A percentile compares a stretch with the other conserved stretches of the same genome.
These are phyloP conservation scores for Collichthys lucidus DNA, from an alignment of 2,113 vertebrate genomes.

Conservation along the genomic window DNA sequence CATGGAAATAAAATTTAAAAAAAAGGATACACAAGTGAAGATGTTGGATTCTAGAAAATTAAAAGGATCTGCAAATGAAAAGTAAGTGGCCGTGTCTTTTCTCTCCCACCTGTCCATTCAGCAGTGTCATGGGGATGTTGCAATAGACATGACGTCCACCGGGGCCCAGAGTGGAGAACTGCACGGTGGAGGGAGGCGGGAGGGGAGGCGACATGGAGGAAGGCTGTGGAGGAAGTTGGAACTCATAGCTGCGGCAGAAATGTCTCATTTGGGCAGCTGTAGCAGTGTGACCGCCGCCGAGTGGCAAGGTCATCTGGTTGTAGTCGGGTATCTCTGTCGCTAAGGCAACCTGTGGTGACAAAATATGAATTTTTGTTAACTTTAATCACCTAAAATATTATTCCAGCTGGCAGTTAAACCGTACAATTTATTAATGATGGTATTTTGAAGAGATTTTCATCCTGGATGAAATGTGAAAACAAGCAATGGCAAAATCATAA, in stretches of 20 bases:
- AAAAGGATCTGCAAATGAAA: neutral
- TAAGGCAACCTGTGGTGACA: constrained; percentile 70
- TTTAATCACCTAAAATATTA: constrained; percentile 1
- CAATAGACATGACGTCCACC: constrained; percentile 91
- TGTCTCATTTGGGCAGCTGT: constrained; percentile 87
- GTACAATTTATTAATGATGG: neutral
- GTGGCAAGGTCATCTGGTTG: constrained; percentile 84
- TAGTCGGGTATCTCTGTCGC: constrained; percentile 86
- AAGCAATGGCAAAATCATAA: neutral
- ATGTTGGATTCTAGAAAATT: constrained; percentile 33
- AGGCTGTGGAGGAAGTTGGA: constrained; percentile 83
- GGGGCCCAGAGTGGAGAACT: constrained; percentile 87
- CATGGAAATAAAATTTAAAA: constrained; percentile 27
- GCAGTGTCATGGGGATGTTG: constrained; percentile 93
- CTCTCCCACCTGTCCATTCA: constrained; percentile 90
- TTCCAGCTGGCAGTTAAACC: neutral
- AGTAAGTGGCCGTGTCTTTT: neutral
- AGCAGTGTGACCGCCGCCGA: constrained; percentile 78
- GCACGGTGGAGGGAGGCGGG: constrained; percentile 83
- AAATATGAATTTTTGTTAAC: constrained; percentile 4
- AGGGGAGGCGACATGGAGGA: constrained; percentile 84
- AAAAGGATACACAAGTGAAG: constrained; percentile 53
- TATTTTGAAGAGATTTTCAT: neutral
- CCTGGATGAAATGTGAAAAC: neutral
- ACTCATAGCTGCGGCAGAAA: constrained; percentile 92